A percentile compares a stretch with the other conserved stretches of the same genome.
phyloP scores from a whole-genome alignment of 1,140 invertebrate genomes.

The Cecropterus lyciades region DNA sequence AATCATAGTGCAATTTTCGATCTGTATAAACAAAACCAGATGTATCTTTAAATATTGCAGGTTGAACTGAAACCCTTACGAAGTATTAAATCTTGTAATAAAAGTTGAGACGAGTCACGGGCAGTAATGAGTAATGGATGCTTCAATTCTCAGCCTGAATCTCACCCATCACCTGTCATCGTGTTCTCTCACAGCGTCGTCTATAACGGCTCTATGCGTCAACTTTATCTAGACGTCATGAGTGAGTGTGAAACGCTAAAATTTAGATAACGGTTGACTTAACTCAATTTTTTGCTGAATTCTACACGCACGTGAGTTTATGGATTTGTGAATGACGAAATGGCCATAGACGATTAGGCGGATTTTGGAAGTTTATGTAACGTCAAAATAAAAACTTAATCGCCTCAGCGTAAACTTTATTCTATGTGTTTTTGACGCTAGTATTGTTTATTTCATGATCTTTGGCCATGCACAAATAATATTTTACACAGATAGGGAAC shows the following conservation, averaged over 20 bases:
- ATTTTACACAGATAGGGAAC: no score
- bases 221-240: constrained; percentile 45
- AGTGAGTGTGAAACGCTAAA: constrained; percentile 46
- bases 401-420: no score
- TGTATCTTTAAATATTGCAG: no score
- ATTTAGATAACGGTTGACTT: constrained; percentile 50
- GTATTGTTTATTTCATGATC: no score
- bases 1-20: no score
- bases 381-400: no score
- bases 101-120: constrained; percentile 3
- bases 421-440: no score
- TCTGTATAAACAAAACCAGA: no score
- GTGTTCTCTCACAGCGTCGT: constrained; percentile 25
- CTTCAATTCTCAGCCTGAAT: constrained; percentile 52
- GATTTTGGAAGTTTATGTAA: no score
- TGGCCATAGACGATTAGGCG: background rate
- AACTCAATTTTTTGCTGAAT: constrained; percentile 6
- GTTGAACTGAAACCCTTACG: no score
- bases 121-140: constrained; percentile 60
- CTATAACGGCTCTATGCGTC: constrained; percentile 44
- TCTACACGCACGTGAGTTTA: constrained; percentile 18
- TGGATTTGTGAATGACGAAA: constrained; percentile 17
- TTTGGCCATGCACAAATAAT: no score
- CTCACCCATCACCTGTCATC: constrained; percentile 55
- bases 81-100: no score